phyloP scores from a whole-genome alignment of 2,797 vertebrate genomes.

The Menidia menidia region DNA sequence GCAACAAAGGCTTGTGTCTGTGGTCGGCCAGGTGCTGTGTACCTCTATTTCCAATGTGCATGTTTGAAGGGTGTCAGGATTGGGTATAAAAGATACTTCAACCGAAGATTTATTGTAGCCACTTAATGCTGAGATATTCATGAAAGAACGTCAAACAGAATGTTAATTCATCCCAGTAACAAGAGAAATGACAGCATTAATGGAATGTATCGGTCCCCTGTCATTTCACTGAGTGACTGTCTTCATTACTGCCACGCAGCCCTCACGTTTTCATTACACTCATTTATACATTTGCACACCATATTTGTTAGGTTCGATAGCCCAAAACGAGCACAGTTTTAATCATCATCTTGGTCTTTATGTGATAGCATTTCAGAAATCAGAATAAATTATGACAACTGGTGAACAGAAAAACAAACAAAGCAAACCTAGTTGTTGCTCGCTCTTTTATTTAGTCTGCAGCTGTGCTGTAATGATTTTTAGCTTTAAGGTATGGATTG shows the following conservation, averaged over 20 bases:
- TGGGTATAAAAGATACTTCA: no score
- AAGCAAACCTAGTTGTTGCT: not conserved
- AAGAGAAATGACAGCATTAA: not conserved
- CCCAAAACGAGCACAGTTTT: constrained; percentile 15
- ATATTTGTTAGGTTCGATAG: not conserved
- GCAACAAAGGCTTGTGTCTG: no score
- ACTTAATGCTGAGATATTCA: not conserved
- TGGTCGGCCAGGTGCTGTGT: no score
- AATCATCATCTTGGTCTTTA: constrained; percentile 18
- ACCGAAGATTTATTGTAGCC: no score
- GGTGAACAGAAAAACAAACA: not conserved
- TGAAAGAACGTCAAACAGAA: not conserved
- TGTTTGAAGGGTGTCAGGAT: no score
- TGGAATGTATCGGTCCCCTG: not conserved
- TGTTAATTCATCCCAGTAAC: not conserved
- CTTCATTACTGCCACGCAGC: not conserved
- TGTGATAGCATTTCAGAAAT: not conserved
- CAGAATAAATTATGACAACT: constrained; percentile 3
- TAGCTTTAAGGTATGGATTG: not conserved
- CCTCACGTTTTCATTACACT: not conserved
- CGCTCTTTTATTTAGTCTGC: no score
- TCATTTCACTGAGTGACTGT: constrained; percentile 2
- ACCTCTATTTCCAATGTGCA: no score
- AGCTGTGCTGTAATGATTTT: not conserved
- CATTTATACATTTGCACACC: not conserved